Percentiles rank a stretch among this genome's conserved stretches.
Evolutionary conservation across 1,140 invertebrate species (phyloP).

Genomic region (Adoxophyes honmai): DNA sequence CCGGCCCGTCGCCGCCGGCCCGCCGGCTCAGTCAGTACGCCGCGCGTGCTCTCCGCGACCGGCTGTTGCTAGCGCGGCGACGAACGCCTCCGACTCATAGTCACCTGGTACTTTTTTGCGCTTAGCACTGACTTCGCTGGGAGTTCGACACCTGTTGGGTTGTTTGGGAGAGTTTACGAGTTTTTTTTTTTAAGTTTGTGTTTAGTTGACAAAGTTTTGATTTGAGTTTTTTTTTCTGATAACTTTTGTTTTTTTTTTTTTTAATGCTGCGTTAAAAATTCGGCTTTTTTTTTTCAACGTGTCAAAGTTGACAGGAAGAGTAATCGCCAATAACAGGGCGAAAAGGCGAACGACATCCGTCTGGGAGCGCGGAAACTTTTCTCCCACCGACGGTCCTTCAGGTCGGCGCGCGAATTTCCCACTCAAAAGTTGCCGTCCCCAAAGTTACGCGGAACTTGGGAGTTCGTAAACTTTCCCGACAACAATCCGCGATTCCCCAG

Average conservation of each 20-base stretch:
- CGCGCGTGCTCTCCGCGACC: constrained; percentile 59
- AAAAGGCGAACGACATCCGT: constrained; percentile 36
- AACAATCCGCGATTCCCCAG: constrained; percentile 45
- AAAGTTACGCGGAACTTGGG: constrained; percentile 56
- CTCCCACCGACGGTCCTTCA: constrained; percentile 68
- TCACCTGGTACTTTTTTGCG: constrained; percentile 9
- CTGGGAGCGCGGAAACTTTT: constrained; percentile 62
- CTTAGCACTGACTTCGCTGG: not conserved
- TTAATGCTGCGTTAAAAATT: too few species aligned
- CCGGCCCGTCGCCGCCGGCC: constrained; percentile 18
- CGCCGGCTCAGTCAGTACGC: constrained; percentile 53
- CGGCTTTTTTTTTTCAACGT: too few species aligned
- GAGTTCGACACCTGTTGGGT: not conserved
- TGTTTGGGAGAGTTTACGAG: not conserved
- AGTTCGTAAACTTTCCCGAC: constrained; percentile 51
- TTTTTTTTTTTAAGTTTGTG: not conserved
- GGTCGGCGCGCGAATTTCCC: constrained; percentile 59
- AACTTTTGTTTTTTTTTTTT: constrained; percentile 8
- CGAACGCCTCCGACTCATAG: constrained; percentile 8
- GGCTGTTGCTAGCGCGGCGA: constrained; percentile 28
- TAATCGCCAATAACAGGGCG: constrained; percentile 2
- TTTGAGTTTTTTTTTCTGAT: not conserved
- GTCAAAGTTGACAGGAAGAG: not conserved
- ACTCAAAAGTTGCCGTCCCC: constrained; percentile 49
- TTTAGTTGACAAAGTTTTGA: not conserved